Base-by-base conservation (phyloP, 2,888 invertebrate genomes). In the Tipula vernalis region DNA sequence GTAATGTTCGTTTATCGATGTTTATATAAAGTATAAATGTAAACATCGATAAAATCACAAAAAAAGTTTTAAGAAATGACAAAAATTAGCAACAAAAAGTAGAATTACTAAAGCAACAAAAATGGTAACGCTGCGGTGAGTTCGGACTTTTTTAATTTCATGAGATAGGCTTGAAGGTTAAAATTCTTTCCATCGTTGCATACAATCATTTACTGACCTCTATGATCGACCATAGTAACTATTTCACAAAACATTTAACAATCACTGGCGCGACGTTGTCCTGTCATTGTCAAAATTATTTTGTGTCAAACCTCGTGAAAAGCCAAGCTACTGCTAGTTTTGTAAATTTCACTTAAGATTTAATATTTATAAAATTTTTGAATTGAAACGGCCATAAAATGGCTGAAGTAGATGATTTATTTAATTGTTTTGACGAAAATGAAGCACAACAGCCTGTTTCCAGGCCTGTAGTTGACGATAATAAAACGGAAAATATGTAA, bases 371-470 rank as follows among this genome's bases (percentile, higher is more conserved):
- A 39, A 6, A 51, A 28, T 3, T 71, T 71, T 71, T 71, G 71
- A 28, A 28, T 28, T 71, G 28, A 28, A 28, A 10, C 71, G n/a
- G 71, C 28, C n/a, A 5, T 84, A 85, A 85, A 87, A 90, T 89
- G 89, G 90, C 90, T 86, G 90, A 91, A 87, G 90, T 92, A 10
- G 91, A 92, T 44, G 91, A 91, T 86, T 88, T 92, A 86, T 92
- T 92, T 87, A 89, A 90, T 87, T 91, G 91, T 87, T 92, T 92
- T 39, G 89, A 91, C 28, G 91, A 90, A 36, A 89, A 89, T 83
- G 88, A 89, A 15, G 88, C 88, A 1, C 88, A 88, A 0, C 87
- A 87, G 47, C 86, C 86, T 5, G 86, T 87, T 5, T 87, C 87
- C 10, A 87, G 87, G 84, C 88, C 89, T 5, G 87, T 88, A 84